Percentiles rank a stretch among this genome's conserved stretches.
Evolutionary conservation across 1,140 invertebrate genomes (phyloP).

Genomic region (Hestina assimilis): DNA sequence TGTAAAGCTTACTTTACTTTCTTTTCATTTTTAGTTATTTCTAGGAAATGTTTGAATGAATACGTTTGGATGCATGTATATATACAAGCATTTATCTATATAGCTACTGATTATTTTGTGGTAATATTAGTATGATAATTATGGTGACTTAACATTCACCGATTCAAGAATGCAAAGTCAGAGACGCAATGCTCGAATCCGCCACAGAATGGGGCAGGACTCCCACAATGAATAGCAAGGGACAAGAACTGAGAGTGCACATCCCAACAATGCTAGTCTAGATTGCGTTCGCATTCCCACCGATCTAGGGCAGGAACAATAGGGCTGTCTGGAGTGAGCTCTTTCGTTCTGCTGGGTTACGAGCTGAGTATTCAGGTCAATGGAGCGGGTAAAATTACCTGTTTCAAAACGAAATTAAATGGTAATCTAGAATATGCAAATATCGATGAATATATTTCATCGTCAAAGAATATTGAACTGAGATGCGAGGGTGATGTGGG

Average conservation of each 20-base stretch:
- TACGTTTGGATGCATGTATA: too few species aligned
- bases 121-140: too few species aligned
- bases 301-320: conserved; percentile 69
- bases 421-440: conserved; percentile 30
- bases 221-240: conserved; percentile 40
- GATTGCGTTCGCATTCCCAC: conserved; percentile 67
- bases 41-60: too few species aligned
- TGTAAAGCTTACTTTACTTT: too few species aligned
- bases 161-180: neutral
- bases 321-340: conserved; percentile 53
- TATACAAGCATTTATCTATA: too few species aligned
- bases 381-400: conserved; percentile 54
- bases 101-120: too few species aligned
- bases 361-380: conserved; percentile 59
- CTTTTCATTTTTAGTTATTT: too few species aligned
- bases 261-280: conserved; percentile 63
- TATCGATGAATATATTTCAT: conserved; percentile 31
- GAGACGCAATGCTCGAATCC: conserved; percentile 33
- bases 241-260: conserved; percentile 42
- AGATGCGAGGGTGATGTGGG: neutral
- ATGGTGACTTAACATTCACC: neutral
- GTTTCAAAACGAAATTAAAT: conserved; percentile 44
- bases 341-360: conserved; percentile 55
- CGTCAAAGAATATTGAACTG: conserved; percentile 14
- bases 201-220: conserved; percentile 34